A percentile compares a stretch with the other conserved stretches of the same genome.
These are phyloP conservation scores for Aphelenchoides fujianensis DNA, from an alignment of 1,140 invertebrate genomes.

Conservation along the genomic window DNA sequence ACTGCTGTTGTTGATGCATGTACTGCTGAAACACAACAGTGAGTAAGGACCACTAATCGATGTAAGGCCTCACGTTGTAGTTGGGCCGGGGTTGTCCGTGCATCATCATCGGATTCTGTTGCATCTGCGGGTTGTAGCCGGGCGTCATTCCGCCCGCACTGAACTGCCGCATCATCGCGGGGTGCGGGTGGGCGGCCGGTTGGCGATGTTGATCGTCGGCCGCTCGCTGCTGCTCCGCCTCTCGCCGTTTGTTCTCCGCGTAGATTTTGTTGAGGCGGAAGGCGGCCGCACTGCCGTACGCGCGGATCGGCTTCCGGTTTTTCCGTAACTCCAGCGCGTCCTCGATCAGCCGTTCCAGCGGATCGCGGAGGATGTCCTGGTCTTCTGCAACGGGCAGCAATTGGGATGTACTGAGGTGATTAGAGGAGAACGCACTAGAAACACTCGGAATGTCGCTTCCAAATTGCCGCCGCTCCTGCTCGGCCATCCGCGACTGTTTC, in stretches of 20 bases:
- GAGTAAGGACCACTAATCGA: no score
- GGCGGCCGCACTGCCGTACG: neutral
- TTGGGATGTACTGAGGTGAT: no score
- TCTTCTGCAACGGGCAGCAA: neutral
- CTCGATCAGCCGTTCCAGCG: neutral
- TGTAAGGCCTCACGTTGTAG: neutral
- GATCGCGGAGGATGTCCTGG: neutral
- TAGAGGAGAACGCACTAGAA: neutral
- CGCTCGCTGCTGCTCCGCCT: neutral
- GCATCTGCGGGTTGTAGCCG: neutral
- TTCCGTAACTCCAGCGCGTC: neutral
- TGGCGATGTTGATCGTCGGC: neutral
- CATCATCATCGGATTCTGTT: constrained; percentile 2
- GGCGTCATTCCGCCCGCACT: neutral
- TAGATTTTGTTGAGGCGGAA: neutral
- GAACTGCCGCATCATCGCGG: constrained; percentile 1
- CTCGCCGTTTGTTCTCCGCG: neutral
- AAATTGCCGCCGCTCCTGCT: neutral
- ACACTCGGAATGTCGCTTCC: neutral
- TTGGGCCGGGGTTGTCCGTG: neutral
- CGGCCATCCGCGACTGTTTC: neutral
- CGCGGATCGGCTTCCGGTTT: neutral
- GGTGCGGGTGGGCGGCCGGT: neutral
- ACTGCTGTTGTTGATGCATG: neutral
- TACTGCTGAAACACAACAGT: constrained; percentile 9